These are phyloP conservation scores for Calyptomena viridis DNA, from an alignment of 2,113 vertebrate genomes.

Conservation along the genomic window DNA sequence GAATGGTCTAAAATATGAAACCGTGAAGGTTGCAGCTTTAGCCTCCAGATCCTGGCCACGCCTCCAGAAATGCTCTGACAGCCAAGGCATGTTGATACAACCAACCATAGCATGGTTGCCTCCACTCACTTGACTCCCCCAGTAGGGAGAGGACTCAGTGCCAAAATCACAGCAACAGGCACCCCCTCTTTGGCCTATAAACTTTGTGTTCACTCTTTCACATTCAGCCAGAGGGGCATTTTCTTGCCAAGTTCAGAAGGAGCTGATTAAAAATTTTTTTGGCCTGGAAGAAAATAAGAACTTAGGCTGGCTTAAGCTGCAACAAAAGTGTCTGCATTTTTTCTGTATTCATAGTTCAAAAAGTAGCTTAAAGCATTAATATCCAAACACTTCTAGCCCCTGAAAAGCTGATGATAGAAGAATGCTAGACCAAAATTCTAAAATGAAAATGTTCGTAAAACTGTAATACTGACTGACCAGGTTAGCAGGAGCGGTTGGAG, in stretches of 20 bases:
- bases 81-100: background rate
- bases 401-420: background rate
- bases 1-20: background rate
- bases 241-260: background rate
- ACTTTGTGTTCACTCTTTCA: background rate
- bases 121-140: rapidly evolving
- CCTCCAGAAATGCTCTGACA: background rate
- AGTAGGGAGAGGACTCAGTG: background rate
- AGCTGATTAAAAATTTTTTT: conserved; percentile 14
- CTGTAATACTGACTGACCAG: background rate
- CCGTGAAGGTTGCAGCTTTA: background rate
- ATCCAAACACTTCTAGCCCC: background rate
- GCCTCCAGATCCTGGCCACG: rapidly evolving
- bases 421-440: background rate
- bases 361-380: conserved; percentile 41
- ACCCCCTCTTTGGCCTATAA: background rate
- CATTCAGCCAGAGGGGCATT: background rate
- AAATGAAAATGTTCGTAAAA: background rate
- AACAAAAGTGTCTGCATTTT: conserved; percentile 29
- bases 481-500: background rate
- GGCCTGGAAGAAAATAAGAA: conserved; percentile 7
- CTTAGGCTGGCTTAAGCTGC: conserved; percentile 20
- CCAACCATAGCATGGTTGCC: background rate
- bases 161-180: background rate
- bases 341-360: conserved; percentile 18